Base-by-base conservation (phyloP, 2,888 invertebrate species). In the Thyatira batis region DNA sequence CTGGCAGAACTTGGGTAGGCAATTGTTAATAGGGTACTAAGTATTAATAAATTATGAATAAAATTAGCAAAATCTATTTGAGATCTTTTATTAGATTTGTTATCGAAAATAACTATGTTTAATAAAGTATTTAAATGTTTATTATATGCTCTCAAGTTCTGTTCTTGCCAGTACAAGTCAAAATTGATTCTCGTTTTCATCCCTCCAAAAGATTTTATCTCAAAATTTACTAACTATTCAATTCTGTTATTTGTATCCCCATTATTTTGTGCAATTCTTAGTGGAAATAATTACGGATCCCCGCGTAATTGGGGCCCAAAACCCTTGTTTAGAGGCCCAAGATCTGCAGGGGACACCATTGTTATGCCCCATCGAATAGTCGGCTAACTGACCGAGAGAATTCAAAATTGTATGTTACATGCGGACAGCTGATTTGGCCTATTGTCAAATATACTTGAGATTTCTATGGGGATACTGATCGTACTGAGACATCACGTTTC, bases 261-360 rank as follows among this genome's bases (percentile, higher is more conserved):
- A 39, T 48, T 48, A 48, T 48, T 48, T 27, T 56, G 58, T 61
- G 65, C 65, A 77, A 72, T 74, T 71, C 73, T 78, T 78, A 67
- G 84, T 83, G 87, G 85, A 90, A 87, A 86, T 91, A 89, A 91
- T 89, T 87, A 87, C 75, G 73, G 71, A 75, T 79, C 79, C 78
- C 72, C 67, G 74, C 69, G 76, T 88, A 89, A 89, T 90, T 87
- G 86, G 82, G 80, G 79, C 39, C 76, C 84, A 87, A 88, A 86
- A 81, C 86, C 88, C 89, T 87, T 87, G 87, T 87, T 91, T 87
- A 85, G 85, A 82, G 74, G 20, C 73, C 80, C 74, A 75, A 75
- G 78, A 78, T 83, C 90, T 91, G 91, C 76, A 61, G 74, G 84
- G 87, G 91, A 90, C 90, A 87, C 79, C 71, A 85, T 89, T 89